Percentiles rank a stretch among this genome's conserved stretches.
Evolutionary conservation across 2,888 invertebrate genomes (phyloP).

Genomic region (Tiliacea citrago): DNA sequence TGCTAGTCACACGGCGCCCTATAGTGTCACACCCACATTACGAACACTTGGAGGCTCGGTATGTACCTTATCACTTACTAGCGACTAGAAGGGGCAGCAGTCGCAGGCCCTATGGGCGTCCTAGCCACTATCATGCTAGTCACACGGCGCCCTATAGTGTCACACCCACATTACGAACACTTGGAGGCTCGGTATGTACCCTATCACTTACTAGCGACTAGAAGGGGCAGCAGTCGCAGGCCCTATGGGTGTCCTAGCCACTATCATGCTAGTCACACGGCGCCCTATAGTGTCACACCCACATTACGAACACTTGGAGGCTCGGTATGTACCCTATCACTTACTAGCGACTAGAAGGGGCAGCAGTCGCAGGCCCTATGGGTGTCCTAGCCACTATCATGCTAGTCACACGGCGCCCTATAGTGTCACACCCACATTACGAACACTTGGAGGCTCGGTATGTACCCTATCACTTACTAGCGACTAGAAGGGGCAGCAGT

Average conservation of each 20-base stretch:
- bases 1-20: constrained; percentile 94
- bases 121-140: constrained; percentile 95
- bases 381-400: constrained; percentile 94
- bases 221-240: background rate
- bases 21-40: constrained; percentile 97
- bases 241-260: constrained; percentile 91
- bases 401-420: constrained; percentile 94
- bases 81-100: background rate
- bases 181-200: constrained; percentile 92
- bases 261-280: constrained; percentile 94
- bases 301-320: constrained; percentile 95
- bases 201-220: background rate
- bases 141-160: constrained; percentile 94
- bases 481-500: no score
- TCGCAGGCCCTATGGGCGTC: constrained; percentile 69
- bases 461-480: background rate
- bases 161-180: constrained; percentile 97
- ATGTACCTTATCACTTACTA: constrained; percentile 23
- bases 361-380: background rate
- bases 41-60: constrained; percentile 95
- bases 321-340: constrained; percentile 90
- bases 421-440: constrained; percentile 97
- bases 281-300: constrained; percentile 96
- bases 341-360: no score
- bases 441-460: constrained; percentile 95